Evolutionary conservation across 2,797 vertebrate species (phyloP), one percentile per base, ranked within the genome.

Genomic region (Lepilemur septentrionalis): DNA sequence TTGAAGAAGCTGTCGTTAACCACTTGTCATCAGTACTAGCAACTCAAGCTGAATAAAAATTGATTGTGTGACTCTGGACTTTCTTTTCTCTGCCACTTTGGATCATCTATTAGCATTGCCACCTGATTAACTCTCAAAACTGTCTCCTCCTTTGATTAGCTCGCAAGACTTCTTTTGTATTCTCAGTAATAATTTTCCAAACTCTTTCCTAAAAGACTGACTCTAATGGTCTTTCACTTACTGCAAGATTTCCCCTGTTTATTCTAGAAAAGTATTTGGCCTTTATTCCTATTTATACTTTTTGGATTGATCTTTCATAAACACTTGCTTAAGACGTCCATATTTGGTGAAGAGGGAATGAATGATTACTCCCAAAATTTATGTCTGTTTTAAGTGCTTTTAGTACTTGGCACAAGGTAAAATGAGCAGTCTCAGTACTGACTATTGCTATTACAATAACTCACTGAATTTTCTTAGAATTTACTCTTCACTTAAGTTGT

Each of bases 91-190:
- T 96, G 72, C 46, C 82, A 91, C 91, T 98, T 98, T 98, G 41
- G 90, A 84, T 96, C 78, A 95, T 96, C 82, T 96, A 7, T 96
- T 97, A 97, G 93, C n/a, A 65, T 86, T 95, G 55, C 76, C 41
- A 97, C n/a, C 80, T 97, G 97, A 98, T 98, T 98, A 98, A 97
- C 78, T 98, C 93, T 96, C 91, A 92, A 65, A 97, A 94, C 25
- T 93, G 67, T 94, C 79, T 96, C 75, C 1, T 92, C 91, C 94
- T 91, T 84, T 98, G 93, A 97, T 98, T 97, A 97, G 76, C 46
- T 97, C 82, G 52, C 65, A 84, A 46, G 14, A 88, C 69, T 97
- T 97, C 80, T 93, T 96, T 94, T 85, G 57, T 75, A 92, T 91
- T 97, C 57, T 75, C 91, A 83, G 48, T 38, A 80, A 72, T 95